Percentiles rank a stretch among this genome's conserved stretches.
Evolutionary conservation across 2,797 vertebrate species (phyloP).

Genomic region (Acipenser oxyrinchus): DNA sequence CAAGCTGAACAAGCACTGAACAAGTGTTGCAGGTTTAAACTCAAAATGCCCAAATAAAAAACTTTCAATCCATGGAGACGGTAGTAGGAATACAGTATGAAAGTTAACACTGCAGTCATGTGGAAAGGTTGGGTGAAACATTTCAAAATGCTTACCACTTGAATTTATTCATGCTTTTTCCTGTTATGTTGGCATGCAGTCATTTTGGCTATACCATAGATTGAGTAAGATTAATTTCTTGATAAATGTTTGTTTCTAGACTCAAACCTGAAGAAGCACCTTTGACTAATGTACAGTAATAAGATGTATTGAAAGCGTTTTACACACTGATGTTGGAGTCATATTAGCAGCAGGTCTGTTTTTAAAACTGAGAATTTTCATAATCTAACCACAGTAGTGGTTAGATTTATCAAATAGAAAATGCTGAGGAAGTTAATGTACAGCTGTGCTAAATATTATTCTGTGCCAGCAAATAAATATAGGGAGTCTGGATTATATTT

Average conservation of each 20-base stretch:
- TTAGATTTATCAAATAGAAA: constrained; percentile 2
- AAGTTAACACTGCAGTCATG: too few species aligned
- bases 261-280: neutral
- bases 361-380: constrained; percentile 1
- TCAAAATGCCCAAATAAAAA: too few species aligned
- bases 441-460: constrained; percentile 10
- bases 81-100: too few species aligned
- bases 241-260: neutral
- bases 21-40: too few species aligned
- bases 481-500: constrained; percentile 8
- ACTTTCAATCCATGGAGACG: too few species aligned
- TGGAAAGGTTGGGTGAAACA: too few species aligned
- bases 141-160: too few species aligned
- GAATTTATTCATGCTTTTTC: too few species aligned
- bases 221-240: neutral
- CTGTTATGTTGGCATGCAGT: too few species aligned
- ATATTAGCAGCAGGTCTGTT: neutral
- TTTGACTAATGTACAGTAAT: neutral
- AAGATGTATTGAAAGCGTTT: neutral
- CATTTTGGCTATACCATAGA: too few species aligned
- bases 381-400: neutral
- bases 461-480: constrained; percentile 3
- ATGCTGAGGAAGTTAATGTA: constrained; percentile 5
- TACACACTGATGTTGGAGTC: neutral
- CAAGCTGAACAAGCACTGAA: too few species aligned